Conservation (phyloP, 1,140 invertebrate species). For the Dufourea novaeangliae region DNA sequence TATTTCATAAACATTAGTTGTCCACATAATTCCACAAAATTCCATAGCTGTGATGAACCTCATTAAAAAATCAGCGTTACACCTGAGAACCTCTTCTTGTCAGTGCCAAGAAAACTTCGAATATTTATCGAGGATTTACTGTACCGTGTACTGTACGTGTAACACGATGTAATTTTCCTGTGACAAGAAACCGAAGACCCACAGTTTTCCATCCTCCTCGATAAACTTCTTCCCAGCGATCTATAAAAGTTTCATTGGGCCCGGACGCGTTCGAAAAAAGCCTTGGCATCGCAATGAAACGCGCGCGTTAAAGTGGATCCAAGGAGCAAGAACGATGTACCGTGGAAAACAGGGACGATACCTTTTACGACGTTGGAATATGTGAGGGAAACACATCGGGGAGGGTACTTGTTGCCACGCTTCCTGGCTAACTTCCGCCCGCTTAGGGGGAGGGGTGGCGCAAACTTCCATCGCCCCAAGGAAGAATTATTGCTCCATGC, state of each 20-base stretch:
- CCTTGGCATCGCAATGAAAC: constrained; percentile 4
- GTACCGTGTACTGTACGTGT: too few relatives aligned
- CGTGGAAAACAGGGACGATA: neutral
- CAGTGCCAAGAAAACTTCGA: too few relatives aligned
- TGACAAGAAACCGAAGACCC: neutral
- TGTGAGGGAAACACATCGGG: constrained; percentile 4
- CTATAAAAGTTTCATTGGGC: constrained; percentile 37
- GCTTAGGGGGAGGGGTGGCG: too few relatives aligned
- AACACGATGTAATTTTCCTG: neutral
- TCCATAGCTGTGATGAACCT: too few relatives aligned
- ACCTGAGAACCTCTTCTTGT: too few relatives aligned
- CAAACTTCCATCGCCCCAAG: constrained; percentile 8
- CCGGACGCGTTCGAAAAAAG: constrained; percentile 1
- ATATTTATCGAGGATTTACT: too few relatives aligned
- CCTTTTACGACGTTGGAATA: constrained; percentile 21
- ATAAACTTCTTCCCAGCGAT: constrained; percentile 14
- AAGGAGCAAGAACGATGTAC: constrained; percentile 1
- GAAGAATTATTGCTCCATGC: constrained; percentile 11
- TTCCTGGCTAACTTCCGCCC: constrained; percentile 7
- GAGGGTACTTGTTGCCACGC: constrained; percentile 21
- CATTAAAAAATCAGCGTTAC: too few relatives aligned
- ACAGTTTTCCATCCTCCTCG: neutral
- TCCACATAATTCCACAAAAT: too few relatives aligned
- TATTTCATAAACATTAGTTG: too few relatives aligned
- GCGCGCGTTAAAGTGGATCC: neutral